Evolutionary conservation across 2,797 vertebrate genomes (phyloP), one percentile per base, ranked within the genome.

Genomic region (Mormyrops attenuatus): DNA sequence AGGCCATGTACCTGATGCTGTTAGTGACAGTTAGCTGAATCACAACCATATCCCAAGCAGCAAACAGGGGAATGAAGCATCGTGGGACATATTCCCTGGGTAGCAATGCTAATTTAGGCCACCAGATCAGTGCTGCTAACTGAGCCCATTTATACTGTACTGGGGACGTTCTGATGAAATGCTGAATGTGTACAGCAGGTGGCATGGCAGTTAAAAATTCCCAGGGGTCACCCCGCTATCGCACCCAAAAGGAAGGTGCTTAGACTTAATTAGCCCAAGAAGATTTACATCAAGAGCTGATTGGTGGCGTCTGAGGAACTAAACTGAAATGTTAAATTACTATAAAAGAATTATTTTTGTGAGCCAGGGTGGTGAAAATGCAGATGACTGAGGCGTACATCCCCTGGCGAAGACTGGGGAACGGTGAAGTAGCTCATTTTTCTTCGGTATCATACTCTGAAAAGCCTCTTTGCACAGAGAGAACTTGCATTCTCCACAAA

Each of bases 31-130:
- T 8, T 80, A 5, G 26, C 73, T 41, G 34, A 77, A 4, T 41
- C 8, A 73, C 30, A 73, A 17, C 38, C 34, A n/a, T 15, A 80
- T 80, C 38, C 73, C 73, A 44, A 8, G 15, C 15, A 80, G 5
- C 38, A 41, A 44, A 44, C 17, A 80, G 38, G 17, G 38, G 38
- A 80, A 17, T 69, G 13, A 34, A 34, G 26, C 66, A 34, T 69
- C 11, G 13, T 69, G 30, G 66, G 66, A 30, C 11, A 34, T 69
- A 69, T 80, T 44, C 38, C 38, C 73, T 80, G 73, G 38, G 73
- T 44, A 80, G 73, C 34, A 80, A 80, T 44, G 73, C 38, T 80
- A 80, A 80, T 80, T 80, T 44, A 80, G 66, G 66, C 66, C 66
- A 69, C 66, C 13, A 15, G 73, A 80, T 80, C 34, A 80, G 73